phyloP scores from a whole-genome alignment of 2,797 vertebrate genomes.

The Sphaeramia orbicularis region DNA sequence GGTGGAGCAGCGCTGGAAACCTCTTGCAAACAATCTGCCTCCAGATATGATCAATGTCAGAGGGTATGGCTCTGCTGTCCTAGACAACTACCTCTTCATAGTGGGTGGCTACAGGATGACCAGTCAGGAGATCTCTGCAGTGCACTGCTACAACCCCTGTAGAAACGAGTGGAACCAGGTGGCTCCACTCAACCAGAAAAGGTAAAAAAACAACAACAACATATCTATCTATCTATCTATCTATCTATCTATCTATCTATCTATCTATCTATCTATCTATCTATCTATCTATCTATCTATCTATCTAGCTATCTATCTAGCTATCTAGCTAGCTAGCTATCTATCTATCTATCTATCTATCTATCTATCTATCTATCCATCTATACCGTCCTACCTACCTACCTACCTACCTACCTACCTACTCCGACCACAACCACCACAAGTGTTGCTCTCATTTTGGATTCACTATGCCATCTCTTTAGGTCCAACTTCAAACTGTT shows the following conservation, averaged over 20 bases:
- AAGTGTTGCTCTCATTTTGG: background rate
- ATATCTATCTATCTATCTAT: too few relatives aligned
- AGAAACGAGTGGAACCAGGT: slow-evolving; percentile 93
- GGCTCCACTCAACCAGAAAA: slow-evolving; percentile 96
- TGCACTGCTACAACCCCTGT: slow-evolving; percentile 95
- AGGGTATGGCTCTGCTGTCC: slow-evolving; percentile 89
- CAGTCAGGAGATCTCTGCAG: slow-evolving; percentile 93
- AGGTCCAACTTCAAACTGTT: slow-evolving; percentile 97
- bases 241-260: too few relatives aligned
- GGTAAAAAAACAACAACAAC: slow-evolving; percentile 77
- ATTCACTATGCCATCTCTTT: slow-evolving; percentile 4
- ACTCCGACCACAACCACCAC: too few relatives aligned
- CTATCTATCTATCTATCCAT: too few relatives aligned
- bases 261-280: too few relatives aligned
- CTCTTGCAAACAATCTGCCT: slow-evolving; percentile 89
- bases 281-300: too few relatives aligned
- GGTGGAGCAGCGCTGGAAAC: slow-evolving; percentile 89
- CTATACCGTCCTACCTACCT: too few relatives aligned
- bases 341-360: too few relatives aligned
- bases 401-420: too few relatives aligned
- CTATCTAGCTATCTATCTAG: too few relatives aligned
- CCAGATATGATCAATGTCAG: slow-evolving; percentile 91
- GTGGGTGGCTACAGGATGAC: slow-evolving; percentile 93
- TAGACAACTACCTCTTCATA: slow-evolving; percentile 97
- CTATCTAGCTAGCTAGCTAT: too few relatives aligned